Evolutionary conservation across 2,113 vertebrate species (phyloP).

Genomic region (Phyllostomus hastatus): DNA sequence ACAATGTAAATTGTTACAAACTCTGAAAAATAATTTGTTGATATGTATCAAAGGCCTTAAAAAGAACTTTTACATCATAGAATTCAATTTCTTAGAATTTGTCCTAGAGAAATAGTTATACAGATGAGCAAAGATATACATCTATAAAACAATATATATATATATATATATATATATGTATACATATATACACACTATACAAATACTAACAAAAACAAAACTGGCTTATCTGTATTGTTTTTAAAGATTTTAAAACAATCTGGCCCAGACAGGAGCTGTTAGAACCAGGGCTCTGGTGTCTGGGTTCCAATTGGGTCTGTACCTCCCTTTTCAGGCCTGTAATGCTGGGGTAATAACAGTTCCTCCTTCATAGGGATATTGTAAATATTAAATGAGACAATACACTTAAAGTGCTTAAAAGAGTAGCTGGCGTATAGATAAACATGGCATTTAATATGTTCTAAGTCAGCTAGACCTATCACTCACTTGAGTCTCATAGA

Average conservation of each 20-base stretch:
- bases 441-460: neutral
- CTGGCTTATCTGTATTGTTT: no score
- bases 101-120: neutral
- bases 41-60: neutral
- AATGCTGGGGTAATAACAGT: neutral
- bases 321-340: neutral
- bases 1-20: neutral
- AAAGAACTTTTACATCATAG: neutral
- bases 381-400: neutral
- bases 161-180: no score
- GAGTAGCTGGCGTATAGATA: neutral
- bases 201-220: no score
- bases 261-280: neutral
- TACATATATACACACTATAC: no score
- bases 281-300: neutral
- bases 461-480: neutral
- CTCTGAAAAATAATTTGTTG: neutral
- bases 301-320: neutral
- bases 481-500: neutral
- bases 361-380: neutral
- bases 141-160: neutral
- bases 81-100: neutral
- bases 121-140: neutral
- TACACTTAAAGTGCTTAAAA: neutral
- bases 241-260: neutral